phyloP scores from a whole-genome alignment of 2,113 vertebrate species.

The Ophiodon elongatus region DNA sequence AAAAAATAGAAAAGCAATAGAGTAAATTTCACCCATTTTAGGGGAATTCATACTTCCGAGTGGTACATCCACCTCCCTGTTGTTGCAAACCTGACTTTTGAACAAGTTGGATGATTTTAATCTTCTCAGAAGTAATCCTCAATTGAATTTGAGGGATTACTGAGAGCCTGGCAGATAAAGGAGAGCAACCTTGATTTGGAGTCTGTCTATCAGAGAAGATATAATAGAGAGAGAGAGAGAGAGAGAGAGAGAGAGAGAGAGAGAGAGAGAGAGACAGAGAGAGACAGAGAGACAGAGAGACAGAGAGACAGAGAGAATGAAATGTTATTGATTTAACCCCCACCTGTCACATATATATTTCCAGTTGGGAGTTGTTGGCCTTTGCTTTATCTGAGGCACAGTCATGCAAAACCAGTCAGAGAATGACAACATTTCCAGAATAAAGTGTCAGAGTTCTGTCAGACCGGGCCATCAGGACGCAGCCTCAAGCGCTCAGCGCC shows the following conservation, averaged over 20 bases:
- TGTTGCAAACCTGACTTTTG: conserved; percentile 52
- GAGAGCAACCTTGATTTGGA: conserved; percentile 51
- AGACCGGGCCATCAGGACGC: conserved; percentile 14
- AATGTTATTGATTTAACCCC: conserved; percentile 32
- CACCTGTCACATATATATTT: conserved; percentile 15
- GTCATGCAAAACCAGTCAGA: conserved; percentile 38
- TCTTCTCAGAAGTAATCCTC: conserved; percentile 68
- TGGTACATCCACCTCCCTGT: conserved; percentile 11
- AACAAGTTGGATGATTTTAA: conserved; percentile 63
- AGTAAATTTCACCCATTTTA: background rate
- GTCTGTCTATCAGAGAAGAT: conserved; percentile 23
- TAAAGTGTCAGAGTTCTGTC: conserved; percentile 34
- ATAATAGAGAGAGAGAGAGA: background rate
- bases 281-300: background rate
- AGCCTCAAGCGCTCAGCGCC: conserved; percentile 42
- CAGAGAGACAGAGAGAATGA: conserved; percentile 3
- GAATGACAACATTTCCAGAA: conserved; percentile 50
- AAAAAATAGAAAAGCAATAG: background rate
- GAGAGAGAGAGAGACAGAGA: background rate
- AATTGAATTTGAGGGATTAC: conserved; percentile 70
- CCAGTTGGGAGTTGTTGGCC: background rate
- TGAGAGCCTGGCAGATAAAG: conserved; percentile 49
- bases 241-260: conserved; percentile 12
- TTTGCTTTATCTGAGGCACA: conserved; percentile 33
- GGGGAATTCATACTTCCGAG: conserved; percentile 15